Evolutionary conservation across 2,797 vertebrate genomes (phyloP), one percentile per base, ranked within the genome.

Genomic region (Enteromius anoplus): DNA sequence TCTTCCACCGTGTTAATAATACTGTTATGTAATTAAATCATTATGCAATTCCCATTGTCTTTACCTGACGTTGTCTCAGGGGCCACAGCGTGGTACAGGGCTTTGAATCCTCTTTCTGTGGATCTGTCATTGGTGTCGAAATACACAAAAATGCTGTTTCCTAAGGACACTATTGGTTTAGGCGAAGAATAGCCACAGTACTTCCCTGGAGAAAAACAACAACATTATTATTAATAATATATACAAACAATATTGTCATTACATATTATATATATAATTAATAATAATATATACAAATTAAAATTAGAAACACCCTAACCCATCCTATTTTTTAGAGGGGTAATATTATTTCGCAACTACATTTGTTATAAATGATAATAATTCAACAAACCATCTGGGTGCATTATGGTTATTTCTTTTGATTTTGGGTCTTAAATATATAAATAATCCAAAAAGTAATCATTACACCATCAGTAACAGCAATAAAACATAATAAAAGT

Each of bases 41-140:
- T 53, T 72, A 42, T n/a, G 49, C 58, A 60, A 32, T 15, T 21
- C 51, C 55, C 1, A 19, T 72, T 66, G 42, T 79, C 14, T 45
- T 86, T 93, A 95, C 94, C 93, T 84, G 91, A 23, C 6, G 90
- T 45, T 0, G 66, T 86, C 62, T 88, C 87, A 68, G 93, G 93
- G 86, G 86, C 66, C 64, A 95, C 90, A 11, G 94, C 92, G 66
- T 88, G 90, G 88, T 92, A 95, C 86, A 88, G 87, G 86, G 93
- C 94, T 90, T 93, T 93, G 89, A 96, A 96, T 80, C 94, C 94
- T 82, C 82, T 88, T 76, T 92, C 92, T n/a, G 90, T 93, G 51
- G 70, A 85, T 83, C 82, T 86, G 47, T 93, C 91, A 11, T 95
- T 95, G 83, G 92, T 93, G 84, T 93, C 89, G 8, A 95, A 95